Conservation (phyloP, 2,888 invertebrate species). For the Ophraella communa region DNA sequence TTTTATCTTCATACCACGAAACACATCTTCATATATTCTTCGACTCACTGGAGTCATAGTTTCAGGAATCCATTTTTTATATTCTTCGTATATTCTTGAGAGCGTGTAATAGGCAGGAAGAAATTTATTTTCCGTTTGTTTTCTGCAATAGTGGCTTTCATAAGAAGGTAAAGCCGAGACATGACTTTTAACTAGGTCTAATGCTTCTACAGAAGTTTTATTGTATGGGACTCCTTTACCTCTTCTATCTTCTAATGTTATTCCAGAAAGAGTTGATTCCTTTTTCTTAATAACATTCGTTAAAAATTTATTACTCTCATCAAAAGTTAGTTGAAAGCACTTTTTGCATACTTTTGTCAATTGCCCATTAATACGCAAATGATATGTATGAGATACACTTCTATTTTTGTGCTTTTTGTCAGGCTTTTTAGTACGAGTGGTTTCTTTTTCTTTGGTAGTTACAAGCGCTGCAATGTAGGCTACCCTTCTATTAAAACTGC, state of each 20-base stretch:
- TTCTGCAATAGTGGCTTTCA: not conserved
- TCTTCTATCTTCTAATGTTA: not conserved
- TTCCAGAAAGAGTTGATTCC: not conserved
- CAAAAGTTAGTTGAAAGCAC: not conserved
- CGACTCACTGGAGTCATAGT: not conserved
- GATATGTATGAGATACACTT: not conserved
- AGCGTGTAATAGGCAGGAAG: not conserved
- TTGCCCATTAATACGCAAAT: not conserved
- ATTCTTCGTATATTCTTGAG: not conserved
- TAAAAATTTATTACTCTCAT: not conserved
- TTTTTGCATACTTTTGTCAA: not conserved
- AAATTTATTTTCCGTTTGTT: not conserved
- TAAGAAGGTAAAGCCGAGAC: not conserved
- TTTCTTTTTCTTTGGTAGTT: not conserved
- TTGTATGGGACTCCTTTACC: not conserved
- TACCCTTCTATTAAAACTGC: not conserved
- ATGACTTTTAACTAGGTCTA: not conserved
- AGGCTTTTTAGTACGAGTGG: not conserved
- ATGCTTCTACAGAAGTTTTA: not conserved
- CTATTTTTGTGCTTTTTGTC: not conserved
- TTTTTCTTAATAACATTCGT: not conserved
- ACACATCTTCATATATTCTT: no score
- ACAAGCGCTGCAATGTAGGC: not conserved
- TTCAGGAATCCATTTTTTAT: not conserved
- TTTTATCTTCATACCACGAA: no score